phyloP scores from a whole-genome alignment of 1,140 invertebrate species.

The Propsilocerus akamusi region DNA sequence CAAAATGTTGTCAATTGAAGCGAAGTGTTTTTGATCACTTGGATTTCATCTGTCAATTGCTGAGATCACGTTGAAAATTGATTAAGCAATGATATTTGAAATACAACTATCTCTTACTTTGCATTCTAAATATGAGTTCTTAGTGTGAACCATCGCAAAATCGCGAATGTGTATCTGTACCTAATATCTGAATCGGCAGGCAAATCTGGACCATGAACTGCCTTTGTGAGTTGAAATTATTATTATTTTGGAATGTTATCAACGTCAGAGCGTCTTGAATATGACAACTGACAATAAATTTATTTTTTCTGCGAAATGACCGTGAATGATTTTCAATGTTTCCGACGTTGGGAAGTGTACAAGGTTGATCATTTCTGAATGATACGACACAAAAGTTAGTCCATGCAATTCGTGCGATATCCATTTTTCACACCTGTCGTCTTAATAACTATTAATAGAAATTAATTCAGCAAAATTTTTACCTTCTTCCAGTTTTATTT shows the following conservation, averaged over 20 bases:
- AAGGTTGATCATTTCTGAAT: slow-evolving; percentile 55
- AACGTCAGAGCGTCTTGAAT: slow-evolving; percentile 77
- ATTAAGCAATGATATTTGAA: too few species aligned
- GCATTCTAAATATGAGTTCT: slow-evolving; percentile 17
- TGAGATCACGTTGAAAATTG: not conserved
- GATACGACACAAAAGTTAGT: slow-evolving; percentile 68
- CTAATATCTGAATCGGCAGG: slow-evolving; percentile 29
- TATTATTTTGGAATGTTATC: too few species aligned
- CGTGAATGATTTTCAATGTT: slow-evolving; percentile 35
- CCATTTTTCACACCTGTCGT: slow-evolving; percentile 45
- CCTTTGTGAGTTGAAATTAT: slow-evolving; percentile 49
- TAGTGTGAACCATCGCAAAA: not conserved
- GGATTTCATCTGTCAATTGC: not conserved
- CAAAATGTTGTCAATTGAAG: too few species aligned
- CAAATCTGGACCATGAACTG: slow-evolving; percentile 46
- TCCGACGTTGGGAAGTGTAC: slow-evolving; percentile 38
- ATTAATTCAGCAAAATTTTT: slow-evolving; percentile 30
- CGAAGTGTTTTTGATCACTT: slow-evolving; percentile 12
- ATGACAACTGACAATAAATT: slow-evolving; percentile 55
- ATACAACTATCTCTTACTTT: slow-evolving; percentile 10
- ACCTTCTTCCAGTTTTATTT: slow-evolving; percentile 38
- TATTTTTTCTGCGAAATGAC: slow-evolving; percentile 51
- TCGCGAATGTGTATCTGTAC: too few species aligned
- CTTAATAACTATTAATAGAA: slow-evolving; percentile 29
- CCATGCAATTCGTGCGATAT: slow-evolving; percentile 44